Evolutionary conservation across 2,113 vertebrate genomes (phyloP).

Genomic region (Hypanus sabinus): DNA sequence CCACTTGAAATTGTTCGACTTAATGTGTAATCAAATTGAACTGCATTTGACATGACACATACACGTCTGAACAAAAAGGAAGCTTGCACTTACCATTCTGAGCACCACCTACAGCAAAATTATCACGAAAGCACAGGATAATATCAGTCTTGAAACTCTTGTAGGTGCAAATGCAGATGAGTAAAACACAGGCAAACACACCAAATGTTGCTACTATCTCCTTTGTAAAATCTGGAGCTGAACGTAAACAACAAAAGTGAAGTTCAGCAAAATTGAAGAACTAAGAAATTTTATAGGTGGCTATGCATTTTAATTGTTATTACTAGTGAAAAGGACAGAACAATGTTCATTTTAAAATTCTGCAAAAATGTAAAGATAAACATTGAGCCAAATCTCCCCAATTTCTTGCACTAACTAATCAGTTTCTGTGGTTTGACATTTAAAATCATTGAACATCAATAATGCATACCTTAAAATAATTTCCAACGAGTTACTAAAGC

Average conservation of each 20-base stretch:
- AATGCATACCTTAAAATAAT: neutral
- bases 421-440: neutral
- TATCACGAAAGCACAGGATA: constrained; percentile 70
- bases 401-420: neutral
- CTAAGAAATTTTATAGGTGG: neutral
- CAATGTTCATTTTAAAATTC: neutral
- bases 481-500: neutral
- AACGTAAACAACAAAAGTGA: neutral
- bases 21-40: neutral
- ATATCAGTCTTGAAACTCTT: constrained; percentile 79
- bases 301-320: neutral
- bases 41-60: neutral
- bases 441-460: neutral
- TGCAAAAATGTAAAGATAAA: neutral
- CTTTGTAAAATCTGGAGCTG: constrained; percentile 2
- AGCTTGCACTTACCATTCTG: neutral
- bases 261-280: neutral
- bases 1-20: neutral
- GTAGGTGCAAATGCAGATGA: constrained; percentile 55
- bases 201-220: constrained; percentile 54
- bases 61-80: too few relatives aligned
- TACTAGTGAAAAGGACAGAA: neutral
- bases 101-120: neutral
- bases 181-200: constrained; percentile 51
- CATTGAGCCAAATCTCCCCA: neutral